Base-by-base conservation (phyloP, 2,113 vertebrate genomes). In the Forbesichthys agassizii region DNA sequence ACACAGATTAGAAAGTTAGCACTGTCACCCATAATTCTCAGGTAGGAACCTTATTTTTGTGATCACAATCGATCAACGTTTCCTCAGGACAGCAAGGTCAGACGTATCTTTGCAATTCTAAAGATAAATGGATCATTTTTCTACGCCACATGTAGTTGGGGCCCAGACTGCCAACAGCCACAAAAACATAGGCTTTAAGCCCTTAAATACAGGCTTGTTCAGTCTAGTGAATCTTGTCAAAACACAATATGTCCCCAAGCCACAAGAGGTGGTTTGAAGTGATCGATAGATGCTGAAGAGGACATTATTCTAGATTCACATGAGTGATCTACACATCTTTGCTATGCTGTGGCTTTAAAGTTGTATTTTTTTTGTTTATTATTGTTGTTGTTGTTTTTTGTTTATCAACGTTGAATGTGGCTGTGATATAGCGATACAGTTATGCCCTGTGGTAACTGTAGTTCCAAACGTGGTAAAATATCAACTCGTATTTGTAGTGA, bases 121-220 rank as follows among this genome's bases (percentile, higher is more conserved):
- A 80, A 81, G 81, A 90, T 88, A 87, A 87, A 88, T 83, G 86
- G 82, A 84, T 86, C 82, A 70, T 68, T 72, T 82, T 81, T 88
- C 84, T 79, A 79, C 62, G 48, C 79, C 82, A 79, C 71, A 48
- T 74, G 78, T 75, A 74, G 74, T 83, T 87, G 79, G 75, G 74
- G 81, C 66, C 74, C 47, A 66, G 71, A 58, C 77, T 63, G 70
- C 82, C 76, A 81, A 66, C 71, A 76, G 78, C 83, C 86, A 87
- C 85, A 79, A 85, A 86, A 89, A 85, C 76, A 83, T 53, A 83
- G 75, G 78, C 82, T 83, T 77, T 79, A 52, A 33, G 71, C 74
- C 68, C 78, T 86, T 85, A 87, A 88, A 87, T 75, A 90, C 82
- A 77, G 83, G 77, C 27, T 66, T 85, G 70, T 77, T 79, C 61